Conservation (phyloP, 2,888 invertebrate genomes). For the Dioctria linearis region DNA sequence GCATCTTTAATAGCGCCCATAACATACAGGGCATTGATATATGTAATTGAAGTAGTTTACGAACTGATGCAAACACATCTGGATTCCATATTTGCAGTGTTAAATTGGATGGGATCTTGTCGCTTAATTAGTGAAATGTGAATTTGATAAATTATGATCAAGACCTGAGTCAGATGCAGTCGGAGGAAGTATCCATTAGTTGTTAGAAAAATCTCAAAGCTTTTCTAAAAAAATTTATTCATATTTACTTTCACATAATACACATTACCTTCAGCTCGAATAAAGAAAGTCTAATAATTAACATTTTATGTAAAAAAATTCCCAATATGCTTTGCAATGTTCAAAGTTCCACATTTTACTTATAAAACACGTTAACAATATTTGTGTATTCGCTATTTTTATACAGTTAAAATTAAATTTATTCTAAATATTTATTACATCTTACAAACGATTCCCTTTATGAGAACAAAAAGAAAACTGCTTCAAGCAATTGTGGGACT, state of each 20-base stretch:
- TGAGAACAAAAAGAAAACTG: background rate
- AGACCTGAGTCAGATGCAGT: no score
- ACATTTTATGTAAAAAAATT: constrained; percentile 39
- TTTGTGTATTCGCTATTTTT: constrained; percentile 12
- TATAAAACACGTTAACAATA: constrained; percentile 32
- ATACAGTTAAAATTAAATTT: constrained; percentile 23
- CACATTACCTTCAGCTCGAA: constrained; percentile 26
- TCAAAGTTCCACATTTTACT: constrained; percentile 25
- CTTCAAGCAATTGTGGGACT: constrained; percentile 7
- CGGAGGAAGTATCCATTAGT: no score
- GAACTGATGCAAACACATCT: no score
- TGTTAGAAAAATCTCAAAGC: background rate
- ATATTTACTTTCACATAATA: constrained; percentile 8
- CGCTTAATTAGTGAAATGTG: no score
- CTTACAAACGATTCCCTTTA: background rate
- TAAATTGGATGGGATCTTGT: no score
- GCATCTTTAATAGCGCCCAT: no score
- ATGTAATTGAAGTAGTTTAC: no score
- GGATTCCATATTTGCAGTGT: no score
- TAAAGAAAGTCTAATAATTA: constrained; percentile 17
- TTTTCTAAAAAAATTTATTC: constrained; percentile 13
- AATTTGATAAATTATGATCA: no score
- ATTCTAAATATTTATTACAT: constrained; percentile 24
- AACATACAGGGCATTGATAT: no score
- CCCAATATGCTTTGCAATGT: constrained; percentile 30